A percentile compares a stretch with the other conserved stretches of the same genome.
Evolutionary conservation across 2,113 vertebrate species (phyloP).

Genomic region (Chaetorhynchus papuensis): DNA sequence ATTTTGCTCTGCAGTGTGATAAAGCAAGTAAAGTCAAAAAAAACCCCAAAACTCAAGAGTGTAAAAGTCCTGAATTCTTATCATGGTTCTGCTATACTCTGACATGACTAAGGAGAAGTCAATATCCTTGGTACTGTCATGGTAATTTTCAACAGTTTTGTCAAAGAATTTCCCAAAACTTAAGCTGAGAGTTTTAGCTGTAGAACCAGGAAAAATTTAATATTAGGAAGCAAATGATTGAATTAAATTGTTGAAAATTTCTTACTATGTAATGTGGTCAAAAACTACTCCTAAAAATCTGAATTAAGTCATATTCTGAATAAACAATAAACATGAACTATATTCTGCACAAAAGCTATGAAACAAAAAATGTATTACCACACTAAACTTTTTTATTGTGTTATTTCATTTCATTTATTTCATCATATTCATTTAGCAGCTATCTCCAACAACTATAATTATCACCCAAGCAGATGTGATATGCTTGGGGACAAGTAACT

Average conservation of each 20-base stretch:
- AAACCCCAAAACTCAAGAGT: neutral
- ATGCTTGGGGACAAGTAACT: neutral
- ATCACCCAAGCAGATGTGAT: neutral
- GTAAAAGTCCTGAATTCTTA: neutral
- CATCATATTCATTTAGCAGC: conserved; percentile 21
- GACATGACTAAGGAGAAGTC: neutral
- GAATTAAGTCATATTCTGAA: neutral
- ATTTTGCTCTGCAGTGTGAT: neutral
- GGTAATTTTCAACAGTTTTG: neutral
- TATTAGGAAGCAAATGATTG: neutral
- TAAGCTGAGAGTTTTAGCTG: neutral
- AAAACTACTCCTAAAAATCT: neutral
- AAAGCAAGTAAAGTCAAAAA: neutral
- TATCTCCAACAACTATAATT: conserved; percentile 7
- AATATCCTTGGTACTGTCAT: neutral
- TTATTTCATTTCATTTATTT: neutral
- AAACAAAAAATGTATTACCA: neutral
- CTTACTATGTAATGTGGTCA: neutral
- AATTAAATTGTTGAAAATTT: conserved; percentile 17
- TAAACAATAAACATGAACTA: neutral
- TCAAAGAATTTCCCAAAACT: neutral
- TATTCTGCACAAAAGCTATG: neutral
- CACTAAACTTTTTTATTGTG: neutral
- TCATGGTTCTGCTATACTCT: neutral
- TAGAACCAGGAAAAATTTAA: neutral